A percentile compares a stretch with the other conserved stretches of the same genome.
phyloP scores from a whole-genome alignment of 2,888 invertebrate genomes.

The Molanna angustata region DNA sequence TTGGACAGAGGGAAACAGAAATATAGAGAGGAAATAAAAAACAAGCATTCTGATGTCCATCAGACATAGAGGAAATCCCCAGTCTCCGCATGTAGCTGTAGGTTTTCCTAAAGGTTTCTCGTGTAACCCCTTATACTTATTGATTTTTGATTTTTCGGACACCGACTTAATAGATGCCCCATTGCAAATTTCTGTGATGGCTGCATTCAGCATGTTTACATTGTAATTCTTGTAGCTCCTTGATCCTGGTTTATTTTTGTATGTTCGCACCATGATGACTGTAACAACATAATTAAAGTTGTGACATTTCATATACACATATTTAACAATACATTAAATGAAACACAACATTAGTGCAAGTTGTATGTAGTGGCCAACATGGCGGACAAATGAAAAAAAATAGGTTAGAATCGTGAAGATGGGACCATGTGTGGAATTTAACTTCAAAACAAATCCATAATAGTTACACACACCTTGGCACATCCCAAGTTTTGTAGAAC shows the following conservation, averaged over 20 bases:
- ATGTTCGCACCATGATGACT: conserved; percentile 6
- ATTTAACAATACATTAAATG: conserved; percentile 6
- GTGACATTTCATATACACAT: conserved; percentile 5
- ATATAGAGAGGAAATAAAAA: no score
- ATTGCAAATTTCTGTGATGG: conserved; percentile 7
- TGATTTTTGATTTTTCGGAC: conserved; percentile 6
- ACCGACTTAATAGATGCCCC: conserved; percentile 6
- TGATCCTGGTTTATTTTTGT: conserved; percentile 4
- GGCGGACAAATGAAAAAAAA: conserved; percentile 14
- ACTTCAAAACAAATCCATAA: conserved; percentile 16
- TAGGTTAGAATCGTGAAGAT: conserved; percentile 13
- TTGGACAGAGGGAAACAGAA: no score
- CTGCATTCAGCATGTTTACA: conserved; percentile 4
- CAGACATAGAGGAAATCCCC: conserved; percentile 3
- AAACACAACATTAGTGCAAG: conserved; percentile 10
- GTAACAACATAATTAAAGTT: conserved; percentile 6
- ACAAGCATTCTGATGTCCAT: conserved; percentile 1
- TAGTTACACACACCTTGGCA: conserved; percentile 15
- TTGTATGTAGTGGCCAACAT: conserved; percentile 18
- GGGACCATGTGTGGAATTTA: conserved; percentile 12
- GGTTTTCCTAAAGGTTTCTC: neutral
- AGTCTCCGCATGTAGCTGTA: conserved; percentile 5
- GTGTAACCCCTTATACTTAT: conserved; percentile 6
- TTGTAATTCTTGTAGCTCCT: conserved; percentile 5
- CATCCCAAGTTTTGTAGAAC: conserved; percentile 14